Evolutionary conservation across 2,113 vertebrate species (phyloP).

Genomic region (Laticauda colubrina): DNA sequence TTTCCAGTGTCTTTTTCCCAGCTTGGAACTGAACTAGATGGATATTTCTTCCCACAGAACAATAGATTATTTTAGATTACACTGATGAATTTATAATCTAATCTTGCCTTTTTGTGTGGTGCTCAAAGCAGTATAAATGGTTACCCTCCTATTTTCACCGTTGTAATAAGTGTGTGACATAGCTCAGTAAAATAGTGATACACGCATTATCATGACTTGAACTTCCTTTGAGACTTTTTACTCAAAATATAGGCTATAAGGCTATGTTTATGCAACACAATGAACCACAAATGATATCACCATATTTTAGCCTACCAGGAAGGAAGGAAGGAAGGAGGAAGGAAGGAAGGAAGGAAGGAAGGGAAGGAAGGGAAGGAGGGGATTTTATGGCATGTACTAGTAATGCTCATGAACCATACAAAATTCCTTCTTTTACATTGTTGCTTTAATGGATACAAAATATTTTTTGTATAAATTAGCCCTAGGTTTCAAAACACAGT

Average conservation of each 20-base stretch:
- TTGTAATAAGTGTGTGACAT: background rate
- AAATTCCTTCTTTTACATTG: background rate
- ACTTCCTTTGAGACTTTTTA: background rate
- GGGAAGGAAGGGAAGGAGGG: background rate
- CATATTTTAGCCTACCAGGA: background rate
- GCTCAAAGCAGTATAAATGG: background rate
- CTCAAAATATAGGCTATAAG: background rate
- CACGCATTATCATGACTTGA: background rate
- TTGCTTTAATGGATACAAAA: background rate
- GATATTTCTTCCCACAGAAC: background rate
- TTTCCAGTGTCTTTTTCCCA: too few species aligned
- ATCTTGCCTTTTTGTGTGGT: background rate
- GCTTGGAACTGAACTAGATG: too few species aligned
- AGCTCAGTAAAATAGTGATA: background rate
- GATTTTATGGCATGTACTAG: background rate
- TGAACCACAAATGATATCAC: background rate
- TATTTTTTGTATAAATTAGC: background rate
- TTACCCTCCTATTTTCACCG: background rate
- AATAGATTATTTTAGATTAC: background rate
- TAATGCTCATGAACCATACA: background rate
- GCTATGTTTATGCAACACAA: background rate
- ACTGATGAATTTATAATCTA: background rate
- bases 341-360: too few species aligned
- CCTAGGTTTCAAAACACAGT: background rate
- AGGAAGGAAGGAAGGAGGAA: too few species aligned